Evolutionary conservation across 2,888 invertebrate species (phyloP).

Genomic region (Siphlonurus alternatus): DNA sequence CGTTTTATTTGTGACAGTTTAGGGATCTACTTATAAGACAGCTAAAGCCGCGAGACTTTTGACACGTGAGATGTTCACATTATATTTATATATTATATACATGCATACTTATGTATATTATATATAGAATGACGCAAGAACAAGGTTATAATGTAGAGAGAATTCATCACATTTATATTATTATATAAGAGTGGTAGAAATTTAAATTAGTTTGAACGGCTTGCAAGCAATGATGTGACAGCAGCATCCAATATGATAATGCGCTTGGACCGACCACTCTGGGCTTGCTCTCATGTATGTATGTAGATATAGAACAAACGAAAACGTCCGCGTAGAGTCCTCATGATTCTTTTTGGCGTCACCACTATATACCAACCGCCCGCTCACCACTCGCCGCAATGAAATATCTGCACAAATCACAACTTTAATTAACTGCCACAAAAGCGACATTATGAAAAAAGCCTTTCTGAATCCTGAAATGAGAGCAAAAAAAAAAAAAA

Average conservation of each 20-base stretch:
- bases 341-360: too few species aligned
- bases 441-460: conserved; percentile 11
- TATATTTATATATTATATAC: not conserved
- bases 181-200: not conserved
- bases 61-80: not conserved
- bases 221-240: not conserved
- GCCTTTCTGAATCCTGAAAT: not conserved
- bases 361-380: too few species aligned
- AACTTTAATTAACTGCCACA: conserved; percentile 21
- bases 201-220: not conserved
- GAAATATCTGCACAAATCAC: conserved; percentile 16
- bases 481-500: not conserved
- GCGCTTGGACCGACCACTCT: not conserved
- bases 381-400: too few species aligned
- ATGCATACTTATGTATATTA: not conserved
- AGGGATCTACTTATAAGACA: not conserved
- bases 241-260: not conserved
- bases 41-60: not conserved
- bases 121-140: too few species aligned
- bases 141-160: too few species aligned
- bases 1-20: not conserved
- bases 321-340: too few species aligned
- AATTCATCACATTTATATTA: too few species aligned
- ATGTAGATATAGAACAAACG: too few species aligned
- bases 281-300: too few species aligned